Conservation (phyloP, 2,797 vertebrate genomes). For the Poeciliopsis infans region DNA sequence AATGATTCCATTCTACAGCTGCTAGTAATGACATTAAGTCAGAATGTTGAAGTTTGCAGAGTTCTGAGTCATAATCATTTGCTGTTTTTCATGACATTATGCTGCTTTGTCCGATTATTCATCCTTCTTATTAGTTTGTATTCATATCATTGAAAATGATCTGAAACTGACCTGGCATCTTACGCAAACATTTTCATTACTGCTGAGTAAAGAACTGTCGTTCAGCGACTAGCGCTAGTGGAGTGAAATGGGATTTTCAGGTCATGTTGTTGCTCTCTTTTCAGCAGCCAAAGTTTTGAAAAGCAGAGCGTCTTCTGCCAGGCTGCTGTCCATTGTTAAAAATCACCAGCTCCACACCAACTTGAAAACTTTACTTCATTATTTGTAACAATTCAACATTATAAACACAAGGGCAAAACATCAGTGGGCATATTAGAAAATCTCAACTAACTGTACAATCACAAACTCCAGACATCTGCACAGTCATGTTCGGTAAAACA, state of each 20-base stretch:
- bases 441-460: too few species aligned
- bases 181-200: not conserved
- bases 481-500: too few species aligned
- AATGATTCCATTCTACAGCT: constrained; percentile 19
- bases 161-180: not conserved
- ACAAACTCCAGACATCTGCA: too few species aligned
- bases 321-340: too few species aligned
- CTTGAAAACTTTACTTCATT: too few species aligned
- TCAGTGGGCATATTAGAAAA: too few species aligned
- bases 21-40: constrained; percentile 41
- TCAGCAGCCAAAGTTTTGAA: not conserved
- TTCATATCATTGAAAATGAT: not conserved
- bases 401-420: too few species aligned
- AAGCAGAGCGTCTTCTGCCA: too few species aligned
- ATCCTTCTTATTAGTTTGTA: not conserved
- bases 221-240: not conserved
- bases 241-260: not conserved
- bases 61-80: not conserved
- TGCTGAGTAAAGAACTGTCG: not conserved
- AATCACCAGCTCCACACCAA: too few species aligned
- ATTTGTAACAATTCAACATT: too few species aligned
- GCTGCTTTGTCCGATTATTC: not conserved
- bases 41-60: not conserved
- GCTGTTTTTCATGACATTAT: not conserved
- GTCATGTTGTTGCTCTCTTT: not conserved